These are phyloP conservation scores for Lagocephalus sceleratus DNA, from an alignment of 2,797 vertebrate genomes.

Conservation along the genomic window DNA sequence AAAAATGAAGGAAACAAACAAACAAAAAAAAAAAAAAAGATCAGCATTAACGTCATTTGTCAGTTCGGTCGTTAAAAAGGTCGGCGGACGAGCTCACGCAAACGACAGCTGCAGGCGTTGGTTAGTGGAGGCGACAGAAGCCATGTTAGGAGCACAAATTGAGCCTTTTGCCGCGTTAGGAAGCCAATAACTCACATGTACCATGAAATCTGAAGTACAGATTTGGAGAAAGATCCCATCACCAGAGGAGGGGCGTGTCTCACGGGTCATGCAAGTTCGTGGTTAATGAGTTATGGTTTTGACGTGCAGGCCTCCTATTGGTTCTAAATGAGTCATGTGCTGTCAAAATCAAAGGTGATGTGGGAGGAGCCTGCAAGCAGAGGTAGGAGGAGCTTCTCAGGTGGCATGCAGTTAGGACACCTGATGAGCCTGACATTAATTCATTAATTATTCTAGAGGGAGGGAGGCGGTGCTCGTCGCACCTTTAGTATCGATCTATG, in stretches of 20 bases:
- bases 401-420: constrained; percentile 61
- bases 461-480: constrained; percentile 25
- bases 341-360: constrained; percentile 53
- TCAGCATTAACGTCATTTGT: constrained; percentile 73
- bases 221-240: constrained; percentile 36
- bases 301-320: constrained; percentile 72
- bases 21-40: constrained; percentile 76
- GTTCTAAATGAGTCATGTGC: constrained; percentile 39
- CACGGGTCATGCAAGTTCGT: constrained; percentile 72
- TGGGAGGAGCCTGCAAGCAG: constrained; percentile 72
- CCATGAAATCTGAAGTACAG: constrained; percentile 43
- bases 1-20: constrained; percentile 63
- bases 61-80: constrained; percentile 30
- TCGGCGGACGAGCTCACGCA: constrained; percentile 49
- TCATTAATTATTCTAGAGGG: constrained; percentile 51
- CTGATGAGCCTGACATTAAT: constrained; percentile 60
- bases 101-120: constrained; percentile 29
- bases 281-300: constrained; percentile 36
- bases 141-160: constrained; percentile 69
- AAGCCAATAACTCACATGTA: constrained; percentile 77
- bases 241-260: constrained; percentile 45
- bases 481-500: constrained; percentile 50
- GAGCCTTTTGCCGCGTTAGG: constrained; percentile 2
- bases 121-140: constrained; percentile 60
- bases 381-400: constrained; percentile 76